Evolutionary conservation across 2,888 invertebrate genomes (phyloP), one percentile per base, ranked within the genome.

Genomic region (Frankliniella intonsa): DNA sequence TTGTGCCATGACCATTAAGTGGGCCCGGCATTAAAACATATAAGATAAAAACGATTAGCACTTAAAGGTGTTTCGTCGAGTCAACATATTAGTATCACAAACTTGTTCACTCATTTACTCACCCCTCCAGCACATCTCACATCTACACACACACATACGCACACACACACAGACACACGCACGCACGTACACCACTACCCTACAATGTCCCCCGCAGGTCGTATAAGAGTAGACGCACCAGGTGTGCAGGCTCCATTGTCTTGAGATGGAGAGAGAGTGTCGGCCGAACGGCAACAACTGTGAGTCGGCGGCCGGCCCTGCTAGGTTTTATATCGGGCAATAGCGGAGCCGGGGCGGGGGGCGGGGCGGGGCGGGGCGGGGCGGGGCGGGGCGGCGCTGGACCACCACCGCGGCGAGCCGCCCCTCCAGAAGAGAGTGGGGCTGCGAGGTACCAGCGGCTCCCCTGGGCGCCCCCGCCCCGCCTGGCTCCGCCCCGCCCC

Each of bases 241-340:
- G 69, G 69, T 22, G 69, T 22, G 22, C 22, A 22, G 22, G 10
- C 69, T 22, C 69, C 69, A 76, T 76, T 22, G 22, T 76, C 69
- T 76, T 76, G 11, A 9, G 69, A 76, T 17, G n/a, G 62, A 62
- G 14, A 3, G 62, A 62, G 62, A 25, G 22, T 10, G 69, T 19
- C 55, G 55, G 55, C 69, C 25, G 69, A 25, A 76, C 69, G 25
- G 69, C 69, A 22, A 76, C 69, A 22, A 76, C 69, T 76, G 69
- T 25, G 69, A 76, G 69, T 25, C 25, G 25, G 8, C 11, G 22
- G 12, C 69, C 69, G 69, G 38, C 69, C 22, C 8, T 8, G 69
- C 69, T 8, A 12, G 22, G 69, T 76, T 76, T 76, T 76, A 76
- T 76, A 76, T 76, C 69, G 25, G 69, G 22, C 69, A n/a, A 55